A percentile compares a stretch with the other conserved stretches of the same genome.
Conservation (phyloP, 2,113 vertebrate species). For the Tychaedon coryphoeus region DNA sequence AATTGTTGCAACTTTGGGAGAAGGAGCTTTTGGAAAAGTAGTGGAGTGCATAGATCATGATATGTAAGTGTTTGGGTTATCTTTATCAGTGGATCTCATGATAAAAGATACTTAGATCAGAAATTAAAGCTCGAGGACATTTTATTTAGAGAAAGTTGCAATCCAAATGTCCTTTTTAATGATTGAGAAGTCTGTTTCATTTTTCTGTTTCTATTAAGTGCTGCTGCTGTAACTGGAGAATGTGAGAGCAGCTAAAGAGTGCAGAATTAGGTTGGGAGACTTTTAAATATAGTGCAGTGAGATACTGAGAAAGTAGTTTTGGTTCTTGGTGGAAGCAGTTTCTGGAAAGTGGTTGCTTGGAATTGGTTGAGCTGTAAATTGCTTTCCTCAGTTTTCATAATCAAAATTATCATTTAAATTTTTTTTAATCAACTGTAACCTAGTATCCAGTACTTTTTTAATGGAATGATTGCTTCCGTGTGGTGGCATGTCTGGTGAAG, state of each 20-base stretch:
- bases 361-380: background rate
- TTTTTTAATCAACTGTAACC: background rate
- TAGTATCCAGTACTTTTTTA: background rate
- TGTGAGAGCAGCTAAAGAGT: background rate
- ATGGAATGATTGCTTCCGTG: background rate
- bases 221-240: background rate
- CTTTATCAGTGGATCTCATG: background rate
- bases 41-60: conserved; percentile 93
- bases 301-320: background rate
- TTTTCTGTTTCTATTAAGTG: background rate
- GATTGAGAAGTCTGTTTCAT: accelerated
- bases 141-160: background rate
- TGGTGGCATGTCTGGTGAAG: background rate
- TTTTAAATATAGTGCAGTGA: background rate
- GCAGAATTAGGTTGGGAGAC: background rate
- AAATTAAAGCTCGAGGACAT: background rate
- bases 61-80: conserved; percentile 68
- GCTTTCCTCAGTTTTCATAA: background rate
- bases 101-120: background rate
- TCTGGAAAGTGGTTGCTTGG: background rate
- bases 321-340: background rate
- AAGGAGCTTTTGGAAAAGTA: conserved; percentile 98
- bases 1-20: conserved; percentile 93
- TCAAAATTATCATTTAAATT: background rate
- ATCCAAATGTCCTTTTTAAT: background rate